Conservation (phyloP, 2,888 invertebrate species). For the Luffia ferchaultella region DNA sequence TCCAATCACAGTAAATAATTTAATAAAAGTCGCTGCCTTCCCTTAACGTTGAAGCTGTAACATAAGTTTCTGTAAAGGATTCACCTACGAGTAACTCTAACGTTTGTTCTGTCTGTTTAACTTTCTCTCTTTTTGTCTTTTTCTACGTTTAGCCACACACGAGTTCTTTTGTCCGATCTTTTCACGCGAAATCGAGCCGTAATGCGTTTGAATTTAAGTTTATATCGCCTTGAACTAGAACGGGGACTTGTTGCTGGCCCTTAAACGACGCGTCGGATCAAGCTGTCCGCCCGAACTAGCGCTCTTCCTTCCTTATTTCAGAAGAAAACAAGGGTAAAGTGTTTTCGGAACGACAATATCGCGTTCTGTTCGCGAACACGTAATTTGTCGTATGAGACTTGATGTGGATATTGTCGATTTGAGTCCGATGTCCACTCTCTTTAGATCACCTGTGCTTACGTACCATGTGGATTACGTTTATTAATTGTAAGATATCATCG, state of each 20-base stretch:
- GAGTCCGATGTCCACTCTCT: not conserved
- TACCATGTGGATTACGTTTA: too few species aligned
- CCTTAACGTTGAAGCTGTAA: not conserved
- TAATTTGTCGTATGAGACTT: slow-evolving; percentile 47
- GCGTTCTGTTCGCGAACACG: slow-evolving; percentile 45
- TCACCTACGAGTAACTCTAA: slow-evolving; percentile 33
- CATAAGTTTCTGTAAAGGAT: slow-evolving; percentile 19
- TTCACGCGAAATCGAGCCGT: slow-evolving; percentile 28
- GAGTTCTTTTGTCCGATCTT: slow-evolving; percentile 31
- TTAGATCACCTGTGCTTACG: too few species aligned
- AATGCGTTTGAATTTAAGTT: slow-evolving; percentile 3
- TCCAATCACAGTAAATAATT: too few species aligned
- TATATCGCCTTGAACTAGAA: not conserved
- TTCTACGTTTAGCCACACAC: slow-evolving; percentile 33
- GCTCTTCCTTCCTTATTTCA: slow-evolving; percentile 45
- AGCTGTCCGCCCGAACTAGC: slow-evolving; percentile 53
- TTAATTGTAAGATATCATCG: too few species aligned
- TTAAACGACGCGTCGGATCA: slow-evolving; percentile 44
- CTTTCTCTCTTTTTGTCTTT: slow-evolving; percentile 31
- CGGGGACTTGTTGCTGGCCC: slow-evolving; percentile 53
- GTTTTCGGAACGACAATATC: slow-evolving; percentile 46
- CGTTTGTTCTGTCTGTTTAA: slow-evolving; percentile 44
- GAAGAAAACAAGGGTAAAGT: slow-evolving; percentile 47
- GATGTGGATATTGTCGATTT: slow-evolving; percentile 15
- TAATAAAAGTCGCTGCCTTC: too few species aligned